phyloP scores from a whole-genome alignment of 2,888 invertebrate genomes.

The Diachrysia chrysitis region DNA sequence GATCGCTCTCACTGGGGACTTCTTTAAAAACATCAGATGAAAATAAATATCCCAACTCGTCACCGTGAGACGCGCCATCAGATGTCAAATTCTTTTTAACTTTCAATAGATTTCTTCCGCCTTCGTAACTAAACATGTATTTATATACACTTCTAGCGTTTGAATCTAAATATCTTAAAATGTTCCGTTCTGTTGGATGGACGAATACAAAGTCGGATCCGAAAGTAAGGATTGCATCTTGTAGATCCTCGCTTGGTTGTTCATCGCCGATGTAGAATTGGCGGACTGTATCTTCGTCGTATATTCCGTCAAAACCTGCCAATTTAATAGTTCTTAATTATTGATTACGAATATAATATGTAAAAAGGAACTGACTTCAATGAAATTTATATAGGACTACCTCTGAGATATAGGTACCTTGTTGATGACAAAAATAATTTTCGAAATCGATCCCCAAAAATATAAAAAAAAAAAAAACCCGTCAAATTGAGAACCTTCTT shows the following conservation, averaged over 20 bases:
- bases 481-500: too few species aligned
- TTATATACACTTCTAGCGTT: constrained; percentile 18
- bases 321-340: too few species aligned
- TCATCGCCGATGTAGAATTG: constrained; percentile 13
- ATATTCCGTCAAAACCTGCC: not conserved
- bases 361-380: too few species aligned
- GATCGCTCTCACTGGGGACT: constrained; percentile 8
- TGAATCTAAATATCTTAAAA: constrained; percentile 18
- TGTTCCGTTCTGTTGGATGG: constrained; percentile 20
- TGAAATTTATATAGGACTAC: too few species aligned
- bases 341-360: too few species aligned
- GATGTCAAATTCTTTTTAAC: not conserved
- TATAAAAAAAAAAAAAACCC: too few species aligned
- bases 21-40: not conserved
- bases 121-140: constrained; percentile 37
- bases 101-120: constrained; percentile 21
- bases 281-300: constrained; percentile 3
- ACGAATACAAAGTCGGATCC: constrained; percentile 28
- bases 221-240: constrained; percentile 12
- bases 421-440: too few species aligned
- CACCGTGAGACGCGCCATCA: constrained; percentile 27
- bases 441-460: too few species aligned
- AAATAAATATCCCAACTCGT: constrained; percentile 35
- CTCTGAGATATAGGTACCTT: too few species aligned
- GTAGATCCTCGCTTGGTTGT: not conserved